A percentile compares a stretch with the other conserved stretches of the same genome.
Evolutionary conservation across 2,113 vertebrate species (phyloP).

Genomic region (Agapornis roseicollis): DNA sequence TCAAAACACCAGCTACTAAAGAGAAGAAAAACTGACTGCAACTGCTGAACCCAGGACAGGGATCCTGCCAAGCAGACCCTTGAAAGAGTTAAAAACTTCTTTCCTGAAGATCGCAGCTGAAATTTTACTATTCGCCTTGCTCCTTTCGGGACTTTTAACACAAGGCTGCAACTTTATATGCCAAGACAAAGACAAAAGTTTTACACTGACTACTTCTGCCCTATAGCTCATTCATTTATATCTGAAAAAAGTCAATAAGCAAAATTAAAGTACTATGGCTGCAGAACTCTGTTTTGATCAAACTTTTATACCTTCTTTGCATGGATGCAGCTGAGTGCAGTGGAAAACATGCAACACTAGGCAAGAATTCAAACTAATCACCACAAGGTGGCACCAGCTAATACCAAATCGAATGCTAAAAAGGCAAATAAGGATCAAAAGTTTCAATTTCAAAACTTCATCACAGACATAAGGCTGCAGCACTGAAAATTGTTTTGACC

Average conservation of each 20-base stretch:
- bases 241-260: background rate
- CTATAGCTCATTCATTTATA: background rate
- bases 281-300: background rate
- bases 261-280: background rate
- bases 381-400: constrained; percentile 72
- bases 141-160: background rate
- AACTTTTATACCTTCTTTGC: background rate
- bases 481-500: background rate
- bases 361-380: background rate
- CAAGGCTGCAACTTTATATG: background rate
- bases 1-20: too few relatives aligned
- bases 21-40: too few relatives aligned
- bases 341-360: background rate
- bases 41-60: too few relatives aligned
- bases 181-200: background rate
- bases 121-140: background rate
- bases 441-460: background rate
- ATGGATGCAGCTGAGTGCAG: background rate
- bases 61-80: background rate
- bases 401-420: constrained; percentile 35
- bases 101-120: background rate
- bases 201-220: background rate
- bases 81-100: background rate
- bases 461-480: background rate
- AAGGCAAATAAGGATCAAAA: background rate